Evolutionary conservation across 2,888 invertebrate genomes (phyloP).

Genomic region (Corythucha ciliata): DNA sequence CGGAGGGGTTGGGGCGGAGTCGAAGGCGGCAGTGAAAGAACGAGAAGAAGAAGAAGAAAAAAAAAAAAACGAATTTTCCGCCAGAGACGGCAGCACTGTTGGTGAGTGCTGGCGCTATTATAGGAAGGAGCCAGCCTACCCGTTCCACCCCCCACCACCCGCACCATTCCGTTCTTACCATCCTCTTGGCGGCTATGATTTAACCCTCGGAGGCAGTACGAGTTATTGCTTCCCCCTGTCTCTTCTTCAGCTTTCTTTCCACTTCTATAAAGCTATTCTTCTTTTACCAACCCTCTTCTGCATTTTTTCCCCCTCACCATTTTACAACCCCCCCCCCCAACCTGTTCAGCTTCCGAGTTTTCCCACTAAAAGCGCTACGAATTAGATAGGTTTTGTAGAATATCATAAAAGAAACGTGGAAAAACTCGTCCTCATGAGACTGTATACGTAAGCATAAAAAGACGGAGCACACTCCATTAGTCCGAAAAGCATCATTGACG

Average conservation of each 20-base stretch:
- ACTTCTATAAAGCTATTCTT: constrained; percentile 15
- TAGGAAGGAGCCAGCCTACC: no score
- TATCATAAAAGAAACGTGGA: no score
- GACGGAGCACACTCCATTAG: no score
- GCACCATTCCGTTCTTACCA: no score
- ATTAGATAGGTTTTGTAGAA: no score
- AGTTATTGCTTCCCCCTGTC: constrained; percentile 24
- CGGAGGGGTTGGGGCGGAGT: constrained; percentile 6
- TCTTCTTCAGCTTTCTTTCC: constrained; percentile 25
- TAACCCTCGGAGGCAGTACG: constrained; percentile 25
- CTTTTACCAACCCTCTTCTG: constrained; percentile 14
- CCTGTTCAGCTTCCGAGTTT: constrained; percentile 10
- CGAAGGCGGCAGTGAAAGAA: constrained; percentile 2
- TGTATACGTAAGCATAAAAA: no score
- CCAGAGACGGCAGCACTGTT: constrained; percentile 1
- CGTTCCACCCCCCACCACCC: no score
- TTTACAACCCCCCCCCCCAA: constrained; percentile 17
- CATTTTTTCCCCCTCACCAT: constrained; percentile 24
- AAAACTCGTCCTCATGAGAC: no score
- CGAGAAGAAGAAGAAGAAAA: constrained; percentile 10
- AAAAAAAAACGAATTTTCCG: constrained; percentile 7
- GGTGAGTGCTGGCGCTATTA: no score
- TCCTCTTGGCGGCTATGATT: constrained; percentile 31
- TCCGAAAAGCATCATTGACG: no score
- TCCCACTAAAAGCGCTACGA: no score